phyloP scores from a whole-genome alignment of 2,888 invertebrate species.

The Agrotis puta region DNA sequence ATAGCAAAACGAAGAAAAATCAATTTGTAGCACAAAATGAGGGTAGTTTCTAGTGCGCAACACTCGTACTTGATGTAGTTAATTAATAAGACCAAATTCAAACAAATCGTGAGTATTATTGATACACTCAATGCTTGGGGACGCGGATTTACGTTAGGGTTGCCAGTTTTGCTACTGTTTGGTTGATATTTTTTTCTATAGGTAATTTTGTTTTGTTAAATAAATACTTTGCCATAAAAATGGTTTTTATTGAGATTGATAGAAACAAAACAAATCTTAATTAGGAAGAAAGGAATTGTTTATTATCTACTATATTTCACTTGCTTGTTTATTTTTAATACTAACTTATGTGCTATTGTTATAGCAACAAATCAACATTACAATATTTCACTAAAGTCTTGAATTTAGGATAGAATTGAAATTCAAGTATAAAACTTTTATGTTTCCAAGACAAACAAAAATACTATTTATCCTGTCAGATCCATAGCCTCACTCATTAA shows the following conservation, averaged over 20 bases:
- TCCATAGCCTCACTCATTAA: slow-evolving; percentile 21
- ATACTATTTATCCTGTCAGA: slow-evolving; percentile 22
- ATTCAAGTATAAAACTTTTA: slow-evolving; percentile 16
- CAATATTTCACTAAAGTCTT: neutral
- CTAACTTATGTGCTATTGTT: neutral
- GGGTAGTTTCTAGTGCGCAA: slow-evolving; percentile 63
- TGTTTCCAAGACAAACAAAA: slow-evolving; percentile 17
- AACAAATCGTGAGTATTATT: slow-evolving; percentile 87
- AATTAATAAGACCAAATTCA: slow-evolving; percentile 90
- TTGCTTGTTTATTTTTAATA: too few relatives aligned
- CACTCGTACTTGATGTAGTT: slow-evolving; percentile 84
- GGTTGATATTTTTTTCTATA: neutral
- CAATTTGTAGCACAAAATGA: slow-evolving; percentile 51
- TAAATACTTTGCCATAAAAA: too few relatives aligned
- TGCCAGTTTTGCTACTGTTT: slow-evolving; percentile 64
- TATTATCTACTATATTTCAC: too few relatives aligned
- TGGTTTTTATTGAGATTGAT: too few relatives aligned
- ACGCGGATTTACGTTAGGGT: slow-evolving; percentile 75
- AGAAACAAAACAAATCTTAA: neutral
- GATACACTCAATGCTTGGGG: slow-evolving; percentile 85
- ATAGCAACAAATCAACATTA: neutral
- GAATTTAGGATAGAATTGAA: neutral
- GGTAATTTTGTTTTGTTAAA: neutral
- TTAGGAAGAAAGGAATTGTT: too few relatives aligned
- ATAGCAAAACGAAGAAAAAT: slow-evolving; percentile 39